Evolutionary conservation across 2,113 vertebrate genomes (phyloP).

Genomic region (Craseonycteris thonglongyai): DNA sequence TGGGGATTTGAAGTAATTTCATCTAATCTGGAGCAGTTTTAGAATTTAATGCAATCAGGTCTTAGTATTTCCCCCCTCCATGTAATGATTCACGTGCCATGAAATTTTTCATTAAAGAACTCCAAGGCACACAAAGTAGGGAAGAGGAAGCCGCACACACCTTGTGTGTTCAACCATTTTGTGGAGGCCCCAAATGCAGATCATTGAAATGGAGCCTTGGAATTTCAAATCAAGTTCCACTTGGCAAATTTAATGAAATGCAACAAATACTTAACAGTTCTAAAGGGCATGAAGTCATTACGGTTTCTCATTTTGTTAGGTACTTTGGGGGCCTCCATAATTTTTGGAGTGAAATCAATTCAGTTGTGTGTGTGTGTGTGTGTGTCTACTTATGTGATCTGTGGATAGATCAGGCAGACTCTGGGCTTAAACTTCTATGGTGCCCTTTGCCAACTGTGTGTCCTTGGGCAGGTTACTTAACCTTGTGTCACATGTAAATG

Average conservation of each 20-base stretch:
- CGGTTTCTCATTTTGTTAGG: conserved; percentile 63
- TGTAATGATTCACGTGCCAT: conserved; percentile 56
- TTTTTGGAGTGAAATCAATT: conserved; percentile 58
- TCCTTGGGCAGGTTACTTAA: background rate
- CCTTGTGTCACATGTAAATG: background rate
- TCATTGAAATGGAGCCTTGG: conserved; percentile 47
- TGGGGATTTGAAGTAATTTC: background rate
- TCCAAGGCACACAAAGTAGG: conserved; percentile 65
- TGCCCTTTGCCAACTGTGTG: background rate
- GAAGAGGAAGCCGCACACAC: conserved; percentile 54
- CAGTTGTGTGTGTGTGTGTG: background rate
- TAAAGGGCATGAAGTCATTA: conserved; percentile 61
- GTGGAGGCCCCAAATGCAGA: conserved; percentile 43
- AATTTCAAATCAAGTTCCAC: conserved; percentile 62
- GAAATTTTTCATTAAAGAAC: conserved; percentile 76
- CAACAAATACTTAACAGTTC: conserved; percentile 66
- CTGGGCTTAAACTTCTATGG: background rate
- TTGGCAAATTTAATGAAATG: conserved; percentile 69
- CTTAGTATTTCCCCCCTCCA: conserved; percentile 43
- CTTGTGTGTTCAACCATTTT: conserved; percentile 66
- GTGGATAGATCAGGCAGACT: background rate
- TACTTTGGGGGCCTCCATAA: conserved; percentile 48
- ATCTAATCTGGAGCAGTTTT: conserved; percentile 40
- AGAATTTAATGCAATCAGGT: conserved; percentile 60
- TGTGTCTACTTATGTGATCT: background rate